These are phyloP conservation scores for Apolygus lucorum DNA, from an alignment of 1,140 invertebrate species.

Conservation along the genomic window DNA sequence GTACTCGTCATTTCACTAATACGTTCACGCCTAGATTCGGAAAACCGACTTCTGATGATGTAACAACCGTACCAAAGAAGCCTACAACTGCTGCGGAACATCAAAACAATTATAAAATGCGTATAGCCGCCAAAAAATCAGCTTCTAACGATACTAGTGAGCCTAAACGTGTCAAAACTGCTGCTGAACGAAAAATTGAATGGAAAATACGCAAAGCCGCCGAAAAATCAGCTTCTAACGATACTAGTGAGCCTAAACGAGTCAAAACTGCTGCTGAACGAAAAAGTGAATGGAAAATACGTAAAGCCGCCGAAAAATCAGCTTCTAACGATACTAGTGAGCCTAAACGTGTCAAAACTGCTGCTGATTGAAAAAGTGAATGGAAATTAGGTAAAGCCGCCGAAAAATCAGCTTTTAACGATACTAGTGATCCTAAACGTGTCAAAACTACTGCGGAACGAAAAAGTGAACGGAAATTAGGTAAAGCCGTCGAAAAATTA, in stretches of 20 bases:
- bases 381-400: not conserved
- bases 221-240: too few relatives aligned
- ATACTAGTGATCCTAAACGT: not conserved
- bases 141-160: too few relatives aligned
- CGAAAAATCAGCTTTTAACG: not conserved
- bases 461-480: not conserved
- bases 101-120: too few relatives aligned
- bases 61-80: too few relatives aligned
- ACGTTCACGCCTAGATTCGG: too few relatives aligned
- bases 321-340: not conserved
- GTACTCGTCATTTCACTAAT: too few relatives aligned
- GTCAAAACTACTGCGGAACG: not conserved
- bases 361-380: not conserved
- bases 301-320: not conserved
- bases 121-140: too few relatives aligned
- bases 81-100: too few relatives aligned
- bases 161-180: too few relatives aligned
- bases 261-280: not conserved
- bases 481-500: not conserved
- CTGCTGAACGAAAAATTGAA: too few relatives aligned
- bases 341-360: not conserved
- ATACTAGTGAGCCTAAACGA: not conserved
- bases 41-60: too few relatives aligned
- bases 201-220: too few relatives aligned
- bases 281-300: not conserved